These are phyloP conservation scores for Platygyra sinensis DNA, from an alignment of 64 coral and sea anemone species.

Conservation along the genomic window DNA sequence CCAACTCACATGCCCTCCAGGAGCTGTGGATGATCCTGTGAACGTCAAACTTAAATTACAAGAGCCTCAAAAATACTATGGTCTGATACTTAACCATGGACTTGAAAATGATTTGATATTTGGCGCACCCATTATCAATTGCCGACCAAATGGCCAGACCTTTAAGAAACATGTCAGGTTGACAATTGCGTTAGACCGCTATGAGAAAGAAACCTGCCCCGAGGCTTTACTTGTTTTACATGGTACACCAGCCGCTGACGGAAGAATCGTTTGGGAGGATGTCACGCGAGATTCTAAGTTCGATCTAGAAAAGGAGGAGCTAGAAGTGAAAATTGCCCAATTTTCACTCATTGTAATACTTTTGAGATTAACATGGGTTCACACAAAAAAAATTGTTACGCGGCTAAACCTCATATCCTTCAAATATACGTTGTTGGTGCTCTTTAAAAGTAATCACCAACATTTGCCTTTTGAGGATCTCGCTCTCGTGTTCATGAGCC, in stretches of 20 bases:
- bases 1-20: background rate
- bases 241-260: background rate
- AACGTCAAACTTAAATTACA: background rate
- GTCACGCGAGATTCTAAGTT: slow-evolving; percentile 2
- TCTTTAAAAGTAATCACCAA: background rate
- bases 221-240: background rate
- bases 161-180: slow-evolving; percentile 12
- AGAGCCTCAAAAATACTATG: slow-evolving; percentile 3
- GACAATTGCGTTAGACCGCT: background rate
- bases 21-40: slow-evolving; percentile 2
- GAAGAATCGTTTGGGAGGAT: slow-evolving; percentile 31
- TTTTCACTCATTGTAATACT: slow-evolving; percentile 30
- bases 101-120: slow-evolving; percentile 33
- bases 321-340: background rate
- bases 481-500: slow-evolving; percentile 46
- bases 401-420: slow-evolving; percentile 21
- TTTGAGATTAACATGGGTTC: background rate
- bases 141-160: slow-evolving; percentile 1
- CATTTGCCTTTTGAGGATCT: slow-evolving; percentile 15
- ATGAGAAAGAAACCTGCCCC: background rate
- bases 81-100: background rate
- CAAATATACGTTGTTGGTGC: slow-evolving; percentile 16
- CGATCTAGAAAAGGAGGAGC: background rate
- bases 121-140: slow-evolving; percentile 12
- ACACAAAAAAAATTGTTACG: slow-evolving; percentile 22